phyloP scores from a whole-genome alignment of 1,140 invertebrate genomes.

The fruit fly (Drosophila melanogaster) region Release_6_plus_ISO1_MT NT_033779.5:395501-396000 shows the following conservation, averaged over 20 bases:
- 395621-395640: conserved; percentile 2
- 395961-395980: conserved; percentile 16
- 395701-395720: not conserved
- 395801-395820: not conserved
- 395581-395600: conserved; percentile 37
- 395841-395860: not conserved
- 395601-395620: conserved; percentile 1
- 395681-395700: not conserved
- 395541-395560: conserved; percentile 18
- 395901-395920: conserved; percentile 35
- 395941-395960: not conserved
- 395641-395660: not conserved
- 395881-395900: conserved; percentile 61
- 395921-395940: conserved; percentile 9
- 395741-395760: not conserved
- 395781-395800: not conserved
- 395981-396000: conserved; percentile 30
- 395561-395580: conserved; percentile 2
- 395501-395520: conserved; percentile 21
- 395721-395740: not conserved
- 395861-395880: conserved; percentile 46
- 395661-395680: no score
- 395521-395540: not conserved
- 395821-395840: conserved; percentile 2
- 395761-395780: conserved; percentile 4